Percentiles rank a stretch among this genome's conserved stretches.
These are phyloP conservation scores for Ptychadena robeensis DNA, from an alignment of 2,797 vertebrate genomes.

Conservation along the genomic window DNA sequence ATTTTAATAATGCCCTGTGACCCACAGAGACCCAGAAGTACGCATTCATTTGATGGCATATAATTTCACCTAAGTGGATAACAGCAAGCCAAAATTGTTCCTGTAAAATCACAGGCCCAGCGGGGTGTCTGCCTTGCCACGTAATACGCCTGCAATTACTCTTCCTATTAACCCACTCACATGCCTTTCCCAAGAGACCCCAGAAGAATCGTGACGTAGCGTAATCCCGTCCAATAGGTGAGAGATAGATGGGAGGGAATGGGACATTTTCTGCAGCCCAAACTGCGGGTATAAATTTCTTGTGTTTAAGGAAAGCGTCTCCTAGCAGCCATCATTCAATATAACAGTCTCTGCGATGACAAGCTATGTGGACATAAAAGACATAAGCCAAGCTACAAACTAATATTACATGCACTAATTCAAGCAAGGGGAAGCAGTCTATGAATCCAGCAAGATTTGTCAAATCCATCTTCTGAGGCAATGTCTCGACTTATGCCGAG, in stretches of 20 bases:
- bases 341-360: slow-evolving; percentile 52
- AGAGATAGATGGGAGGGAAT: slow-evolving; percentile 23
- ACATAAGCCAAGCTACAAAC: slow-evolving; percentile 51
- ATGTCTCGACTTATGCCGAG: slow-evolving; percentile 20
- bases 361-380: slow-evolving; percentile 54
- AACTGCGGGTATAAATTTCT: slow-evolving; percentile 54
- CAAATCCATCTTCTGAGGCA: slow-evolving; percentile 40
- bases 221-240: slow-evolving; percentile 36
- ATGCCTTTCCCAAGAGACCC: not conserved
- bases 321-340: slow-evolving; percentile 49
- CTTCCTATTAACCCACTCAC: slow-evolving; percentile 37
- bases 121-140: slow-evolving; percentile 29
- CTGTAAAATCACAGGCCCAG: slow-evolving; percentile 37
- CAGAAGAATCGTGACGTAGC: not conserved
- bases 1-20: slow-evolving; percentile 21
- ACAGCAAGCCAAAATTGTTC: not conserved
- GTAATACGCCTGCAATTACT: slow-evolving; percentile 44
- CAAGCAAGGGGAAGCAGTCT: slow-evolving; percentile 34
- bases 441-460: slow-evolving; percentile 24
- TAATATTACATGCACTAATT: slow-evolving; percentile 58
- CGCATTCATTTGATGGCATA: slow-evolving; percentile 18
- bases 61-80: slow-evolving; percentile 38
- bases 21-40: slow-evolving; percentile 7
- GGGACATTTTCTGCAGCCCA: slow-evolving; percentile 45
- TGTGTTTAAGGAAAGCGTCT: slow-evolving; percentile 53